These are phyloP conservation scores for Plestiodon gilberti DNA, from an alignment of 2,113 vertebrate genomes.

Conservation along the genomic window DNA sequence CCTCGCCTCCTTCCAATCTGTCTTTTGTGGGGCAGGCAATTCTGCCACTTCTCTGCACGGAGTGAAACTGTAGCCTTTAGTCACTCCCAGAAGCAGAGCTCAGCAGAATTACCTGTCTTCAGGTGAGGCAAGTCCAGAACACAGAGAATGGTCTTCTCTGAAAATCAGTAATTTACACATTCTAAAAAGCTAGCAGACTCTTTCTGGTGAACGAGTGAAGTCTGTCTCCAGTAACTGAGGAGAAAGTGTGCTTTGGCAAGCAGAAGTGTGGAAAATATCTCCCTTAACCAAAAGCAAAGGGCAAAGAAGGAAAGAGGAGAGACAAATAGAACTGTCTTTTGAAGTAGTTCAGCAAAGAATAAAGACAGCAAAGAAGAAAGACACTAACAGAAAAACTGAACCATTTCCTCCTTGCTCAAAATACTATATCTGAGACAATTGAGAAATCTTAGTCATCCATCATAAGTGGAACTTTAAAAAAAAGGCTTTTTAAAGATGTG, in stretches of 20 bases:
- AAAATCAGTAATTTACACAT: too few species aligned
- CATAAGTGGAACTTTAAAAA: constrained; percentile 47
- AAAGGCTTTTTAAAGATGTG: constrained; percentile 57
- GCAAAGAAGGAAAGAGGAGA: neutral
- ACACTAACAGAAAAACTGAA: constrained; percentile 30
- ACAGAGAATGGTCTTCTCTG: neutral
- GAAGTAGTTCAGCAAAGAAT: constrained; percentile 11
- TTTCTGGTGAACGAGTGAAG: neutral
- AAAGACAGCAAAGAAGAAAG: neutral
- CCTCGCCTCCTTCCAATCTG: too few species aligned
- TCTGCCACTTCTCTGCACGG: too few species aligned
- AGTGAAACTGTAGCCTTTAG: neutral
- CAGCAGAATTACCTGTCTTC: neutral
- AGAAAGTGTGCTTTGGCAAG: neutral
- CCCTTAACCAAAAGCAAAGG: neutral
- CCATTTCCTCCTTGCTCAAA: constrained; percentile 38
- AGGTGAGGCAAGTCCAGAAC: neutral
- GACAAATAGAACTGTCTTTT: accelerated
- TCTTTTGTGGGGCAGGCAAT: neutral
- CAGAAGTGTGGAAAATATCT: neutral
- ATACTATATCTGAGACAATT: constrained; percentile 16
- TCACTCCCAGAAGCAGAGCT: neutral
- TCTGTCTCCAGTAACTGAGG: too few species aligned
- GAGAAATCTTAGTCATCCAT: constrained; percentile 28
- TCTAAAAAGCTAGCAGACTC: too few species aligned